A percentile compares a stretch with the other conserved stretches of the same genome.
phyloP scores from a whole-genome alignment of 2,888 invertebrate genomes.

The Xestia rhomboidea region DNA sequence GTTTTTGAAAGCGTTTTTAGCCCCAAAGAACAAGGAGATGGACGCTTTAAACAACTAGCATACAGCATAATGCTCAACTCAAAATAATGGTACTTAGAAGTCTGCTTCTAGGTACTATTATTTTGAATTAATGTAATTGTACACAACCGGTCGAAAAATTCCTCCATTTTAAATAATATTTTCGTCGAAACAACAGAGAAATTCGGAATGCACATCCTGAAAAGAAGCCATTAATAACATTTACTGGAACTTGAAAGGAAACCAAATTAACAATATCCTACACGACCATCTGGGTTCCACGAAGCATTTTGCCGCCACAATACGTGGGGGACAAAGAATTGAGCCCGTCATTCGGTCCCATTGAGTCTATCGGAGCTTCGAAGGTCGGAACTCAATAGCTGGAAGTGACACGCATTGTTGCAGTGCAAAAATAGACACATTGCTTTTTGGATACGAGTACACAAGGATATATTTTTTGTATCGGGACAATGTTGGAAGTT shows the following conservation, averaged over 20 bases:
- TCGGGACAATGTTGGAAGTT: constrained; percentile 17
- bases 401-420: constrained; percentile 47
- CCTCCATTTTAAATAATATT: not conserved
- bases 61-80: not conserved
- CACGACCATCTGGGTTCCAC: constrained; percentile 24
- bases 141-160: not conserved
- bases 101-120: no score
- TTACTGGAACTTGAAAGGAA: constrained; percentile 5
- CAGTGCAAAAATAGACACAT: constrained; percentile 41
- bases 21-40: not conserved
- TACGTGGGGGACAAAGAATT: constrained; percentile 47
- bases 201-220: constrained; percentile 12
- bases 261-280: constrained; percentile 33
- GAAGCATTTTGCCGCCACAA: constrained; percentile 33
- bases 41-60: not conserved
- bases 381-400: constrained; percentile 44
- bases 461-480: constrained; percentile 34
- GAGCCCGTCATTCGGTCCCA: constrained; percentile 37
- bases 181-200: not conserved
- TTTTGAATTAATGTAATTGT: not conserved
- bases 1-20: not conserved
- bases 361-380: constrained; percentile 40
- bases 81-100: not conserved
- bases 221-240: constrained; percentile 21
- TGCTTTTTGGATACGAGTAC: constrained; percentile 18